Conservation (phyloP, 2,797 vertebrate species). For the Microhierax caerulescens region DNA sequence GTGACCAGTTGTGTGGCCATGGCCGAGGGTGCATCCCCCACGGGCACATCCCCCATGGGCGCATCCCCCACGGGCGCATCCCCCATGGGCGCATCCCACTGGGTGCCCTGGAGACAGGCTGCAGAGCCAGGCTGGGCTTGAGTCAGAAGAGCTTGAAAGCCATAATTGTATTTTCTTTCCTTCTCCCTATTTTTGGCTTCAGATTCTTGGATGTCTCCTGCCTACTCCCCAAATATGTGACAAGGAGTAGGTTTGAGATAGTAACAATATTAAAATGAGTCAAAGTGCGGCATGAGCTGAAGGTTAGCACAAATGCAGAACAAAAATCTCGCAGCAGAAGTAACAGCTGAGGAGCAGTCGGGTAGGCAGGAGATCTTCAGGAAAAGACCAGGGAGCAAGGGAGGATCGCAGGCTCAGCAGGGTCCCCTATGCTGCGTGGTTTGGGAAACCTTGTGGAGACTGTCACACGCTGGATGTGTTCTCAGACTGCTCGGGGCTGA, state of each 20-base stretch:
- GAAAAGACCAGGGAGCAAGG: background rate
- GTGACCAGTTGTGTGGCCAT: accelerated
- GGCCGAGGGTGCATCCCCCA: background rate
- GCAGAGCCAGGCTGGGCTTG: background rate
- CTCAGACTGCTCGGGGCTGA: background rate
- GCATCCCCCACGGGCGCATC: too few species aligned
- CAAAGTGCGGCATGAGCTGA: conserved; percentile 8
- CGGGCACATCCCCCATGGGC: background rate
- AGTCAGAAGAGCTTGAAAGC: conserved; percentile 15
- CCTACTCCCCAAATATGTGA: conserved; percentile 41
- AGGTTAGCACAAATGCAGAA: background rate
- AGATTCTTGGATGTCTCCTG: conserved; percentile 44
- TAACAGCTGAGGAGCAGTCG: background rate
- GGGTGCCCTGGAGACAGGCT: background rate
- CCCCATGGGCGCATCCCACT: background rate
- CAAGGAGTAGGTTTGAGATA: conserved; percentile 65
- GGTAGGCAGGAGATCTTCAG: background rate
- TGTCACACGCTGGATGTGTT: background rate
- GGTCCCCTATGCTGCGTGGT: background rate
- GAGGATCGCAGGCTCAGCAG: background rate
- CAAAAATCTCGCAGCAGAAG: background rate
- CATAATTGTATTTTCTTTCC: background rate
- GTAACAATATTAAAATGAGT: conserved; percentile 62
- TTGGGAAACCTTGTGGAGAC: background rate
- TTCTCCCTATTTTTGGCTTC: conserved; percentile 39